Conservation (phyloP, 2,113 vertebrate species). For the Mionectes macconnelli region DNA sequence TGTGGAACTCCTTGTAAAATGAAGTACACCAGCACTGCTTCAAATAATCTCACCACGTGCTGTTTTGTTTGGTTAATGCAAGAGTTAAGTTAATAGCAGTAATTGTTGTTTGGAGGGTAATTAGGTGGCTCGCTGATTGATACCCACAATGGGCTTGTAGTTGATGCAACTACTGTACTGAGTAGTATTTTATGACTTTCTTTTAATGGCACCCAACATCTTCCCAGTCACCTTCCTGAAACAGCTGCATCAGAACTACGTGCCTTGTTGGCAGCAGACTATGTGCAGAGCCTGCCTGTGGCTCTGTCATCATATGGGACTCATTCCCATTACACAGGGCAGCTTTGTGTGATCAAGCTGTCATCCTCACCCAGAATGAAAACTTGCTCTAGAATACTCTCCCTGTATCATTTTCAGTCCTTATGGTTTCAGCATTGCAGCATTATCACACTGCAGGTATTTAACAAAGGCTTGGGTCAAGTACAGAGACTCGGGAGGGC, state of each 20-base stretch:
- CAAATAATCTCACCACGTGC: background rate
- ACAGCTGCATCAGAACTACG: background rate
- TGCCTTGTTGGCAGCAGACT: fast-evolving
- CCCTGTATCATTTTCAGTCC: background rate
- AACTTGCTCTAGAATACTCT: background rate
- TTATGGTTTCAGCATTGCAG: background rate
- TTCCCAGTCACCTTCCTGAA: background rate
- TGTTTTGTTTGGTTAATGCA: background rate
- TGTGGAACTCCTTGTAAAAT: background rate
- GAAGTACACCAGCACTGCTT: background rate
- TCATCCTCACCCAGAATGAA: background rate
- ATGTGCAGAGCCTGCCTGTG: too few relatives aligned
- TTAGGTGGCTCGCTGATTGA: background rate
- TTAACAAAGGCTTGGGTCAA: background rate
- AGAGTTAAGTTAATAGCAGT: background rate
- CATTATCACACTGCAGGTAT: background rate
- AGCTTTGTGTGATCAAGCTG: background rate
- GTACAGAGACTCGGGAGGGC: background rate
- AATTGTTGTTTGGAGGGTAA: background rate
- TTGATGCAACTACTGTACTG: background rate
- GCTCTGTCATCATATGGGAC: background rate
- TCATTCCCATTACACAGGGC: background rate
- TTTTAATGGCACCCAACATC: background rate
- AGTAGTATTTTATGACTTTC: background rate
- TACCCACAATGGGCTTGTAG: background rate